These are phyloP conservation scores for Phylloscopus trochilus DNA, from an alignment of 2,113 vertebrate species.

Conservation along the genomic window DNA sequence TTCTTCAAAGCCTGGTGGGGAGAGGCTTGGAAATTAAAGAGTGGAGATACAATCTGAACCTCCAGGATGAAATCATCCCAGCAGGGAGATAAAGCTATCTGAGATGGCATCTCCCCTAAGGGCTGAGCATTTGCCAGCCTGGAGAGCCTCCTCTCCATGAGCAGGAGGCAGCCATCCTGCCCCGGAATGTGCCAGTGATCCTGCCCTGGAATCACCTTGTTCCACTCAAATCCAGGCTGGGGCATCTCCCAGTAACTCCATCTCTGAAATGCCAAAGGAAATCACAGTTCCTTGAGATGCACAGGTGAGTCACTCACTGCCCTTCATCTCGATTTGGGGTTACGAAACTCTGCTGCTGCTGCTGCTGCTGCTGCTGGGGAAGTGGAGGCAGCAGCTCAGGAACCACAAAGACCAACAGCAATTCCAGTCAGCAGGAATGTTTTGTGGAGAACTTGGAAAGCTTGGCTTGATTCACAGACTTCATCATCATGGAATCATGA, in stretches of 20 bases:
- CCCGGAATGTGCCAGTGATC: not conserved
- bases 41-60: conserved; percentile 48
- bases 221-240: not conserved
- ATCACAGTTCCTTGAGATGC: conserved; percentile 5
- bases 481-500: rapidly evolving
- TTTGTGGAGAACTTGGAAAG: not conserved
- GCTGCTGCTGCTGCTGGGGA: not conserved
- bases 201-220: not conserved
- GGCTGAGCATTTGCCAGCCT: conserved; percentile 47
- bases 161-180: not conserved
- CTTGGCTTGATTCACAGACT: not conserved
- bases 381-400: not conserved
- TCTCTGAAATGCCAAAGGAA: not conserved
- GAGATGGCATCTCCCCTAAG: conserved; percentile 16
- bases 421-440: not conserved
- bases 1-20: conserved; percentile 51
- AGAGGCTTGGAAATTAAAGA: conserved; percentile 58
- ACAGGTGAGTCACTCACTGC: not conserved
- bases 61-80: conserved; percentile 61
- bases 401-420: not conserved
- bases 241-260: not conserved
- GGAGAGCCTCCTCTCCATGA: not conserved
- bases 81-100: conserved; percentile 32
- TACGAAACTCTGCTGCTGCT: not conserved
- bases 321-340: not conserved